A percentile compares a stretch with the other conserved stretches of the same genome.
Conservation (phyloP, 2,888 invertebrate genomes). For the Tipula unca region DNA sequence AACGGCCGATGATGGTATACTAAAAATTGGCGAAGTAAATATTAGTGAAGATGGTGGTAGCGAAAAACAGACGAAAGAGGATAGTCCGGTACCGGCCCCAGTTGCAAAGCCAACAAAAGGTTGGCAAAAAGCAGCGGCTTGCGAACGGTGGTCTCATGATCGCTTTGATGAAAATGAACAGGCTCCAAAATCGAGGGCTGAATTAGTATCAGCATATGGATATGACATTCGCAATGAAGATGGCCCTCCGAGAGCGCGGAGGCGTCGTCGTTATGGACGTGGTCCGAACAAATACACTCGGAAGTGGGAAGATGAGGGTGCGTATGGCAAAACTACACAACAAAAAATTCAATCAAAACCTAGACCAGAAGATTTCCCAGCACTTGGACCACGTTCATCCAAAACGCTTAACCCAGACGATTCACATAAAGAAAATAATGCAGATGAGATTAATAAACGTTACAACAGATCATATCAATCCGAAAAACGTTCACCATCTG, state of each 20-base stretch:
- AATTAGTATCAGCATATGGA: conserved; percentile 78
- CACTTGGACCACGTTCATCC: conserved; percentile 37
- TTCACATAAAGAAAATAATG: conserved; percentile 22
- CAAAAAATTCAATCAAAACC: conserved; percentile 38
- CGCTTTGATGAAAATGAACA: conserved; percentile 51
- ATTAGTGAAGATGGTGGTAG: conserved; percentile 24
- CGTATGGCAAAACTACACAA: conserved; percentile 54
- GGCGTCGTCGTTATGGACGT: conserved; percentile 79
- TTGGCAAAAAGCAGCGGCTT: conserved; percentile 41
- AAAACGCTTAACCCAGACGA: conserved; percentile 22
- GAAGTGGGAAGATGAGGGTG: conserved; percentile 89
- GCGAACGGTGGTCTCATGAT: conserved; percentile 79
- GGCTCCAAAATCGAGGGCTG: conserved; percentile 76
- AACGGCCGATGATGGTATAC: conserved; percentile 53
- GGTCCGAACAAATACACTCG: conserved; percentile 88
- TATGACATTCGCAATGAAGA: conserved; percentile 93
- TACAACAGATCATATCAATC: not conserved
- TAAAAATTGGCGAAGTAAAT: not conserved
- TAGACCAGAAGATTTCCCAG: conserved; percentile 51
- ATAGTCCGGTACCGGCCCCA: conserved; percentile 34
- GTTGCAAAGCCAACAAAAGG: conserved; percentile 40
- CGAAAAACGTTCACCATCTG: not conserved
- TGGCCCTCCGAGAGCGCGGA: conserved; percentile 77
- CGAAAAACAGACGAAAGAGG: conserved; percentile 23
- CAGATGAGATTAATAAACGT: conserved; percentile 20